Percentiles rank a stretch among this genome's conserved stretches.
These are phyloP conservation scores for Microcaecilia unicolor DNA, from an alignment of 2,797 vertebrate genomes.

Conservation along the genomic window DNA sequence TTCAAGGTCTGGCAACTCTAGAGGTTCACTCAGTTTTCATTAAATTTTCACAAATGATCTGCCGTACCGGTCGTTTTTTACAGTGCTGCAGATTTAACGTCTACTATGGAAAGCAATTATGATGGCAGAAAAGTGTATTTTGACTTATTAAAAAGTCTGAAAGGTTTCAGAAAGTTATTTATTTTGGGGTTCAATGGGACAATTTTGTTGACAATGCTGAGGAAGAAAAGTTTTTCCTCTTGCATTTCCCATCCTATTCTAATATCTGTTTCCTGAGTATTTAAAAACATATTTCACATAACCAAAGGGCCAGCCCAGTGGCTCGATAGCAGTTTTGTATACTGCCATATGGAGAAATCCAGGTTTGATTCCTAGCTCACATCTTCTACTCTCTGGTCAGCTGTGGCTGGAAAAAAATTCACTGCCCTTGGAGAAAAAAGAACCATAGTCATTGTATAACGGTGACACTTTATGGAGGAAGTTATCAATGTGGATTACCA, in stretches of 20 bases:
- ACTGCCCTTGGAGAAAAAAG: too few relatives aligned
- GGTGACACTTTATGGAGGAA: too few relatives aligned
- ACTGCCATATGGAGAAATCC: too few relatives aligned
- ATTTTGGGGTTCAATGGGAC: conserved; percentile 60
- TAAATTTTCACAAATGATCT: conserved; percentile 96
- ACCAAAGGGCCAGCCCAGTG: too few relatives aligned
- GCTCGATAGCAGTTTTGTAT: too few relatives aligned
- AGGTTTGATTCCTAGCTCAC: too few relatives aligned
- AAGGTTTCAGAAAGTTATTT: conserved; percentile 70
- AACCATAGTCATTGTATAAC: too few relatives aligned
- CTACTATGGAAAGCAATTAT: conserved; percentile 86
- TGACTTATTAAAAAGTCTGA: conserved; percentile 88
- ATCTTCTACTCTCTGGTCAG: too few relatives aligned
- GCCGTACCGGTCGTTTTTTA: conserved; percentile 77
- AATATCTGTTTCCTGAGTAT: conserved; percentile 2
- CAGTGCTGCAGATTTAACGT: conserved; percentile 70
- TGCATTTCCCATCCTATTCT: conserved; percentile 11
- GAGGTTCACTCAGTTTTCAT: conserved; percentile 89
- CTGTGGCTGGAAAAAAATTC: too few relatives aligned
- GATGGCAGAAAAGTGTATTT: conserved; percentile 89
- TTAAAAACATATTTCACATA: too few relatives aligned
- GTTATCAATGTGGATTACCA: too few relatives aligned
- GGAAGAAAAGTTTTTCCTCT: conserved; percentile 49
- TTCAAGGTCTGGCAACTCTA: conserved; percentile 88
- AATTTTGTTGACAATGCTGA: conserved; percentile 50